phyloP scores from a whole-genome alignment of 35 echinoderm and acorn worm genomes.

The Ptychodera flava region DNA sequence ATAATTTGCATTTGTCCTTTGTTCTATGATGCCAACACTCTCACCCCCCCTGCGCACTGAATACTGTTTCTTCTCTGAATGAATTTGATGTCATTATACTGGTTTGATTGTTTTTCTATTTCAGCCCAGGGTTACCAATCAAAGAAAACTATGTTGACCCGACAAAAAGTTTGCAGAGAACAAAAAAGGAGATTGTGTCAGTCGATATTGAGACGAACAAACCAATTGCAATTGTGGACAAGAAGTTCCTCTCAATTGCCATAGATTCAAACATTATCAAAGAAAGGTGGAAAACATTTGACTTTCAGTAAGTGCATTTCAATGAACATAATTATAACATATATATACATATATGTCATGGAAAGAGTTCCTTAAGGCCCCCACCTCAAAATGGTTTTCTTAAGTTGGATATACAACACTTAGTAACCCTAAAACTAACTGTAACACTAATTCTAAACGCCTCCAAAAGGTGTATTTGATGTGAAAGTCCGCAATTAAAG shows the following conservation, averaged over 20 bases:
- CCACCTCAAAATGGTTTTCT: neutral
- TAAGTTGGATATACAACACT: neutral
- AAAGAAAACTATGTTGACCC: too few species aligned
- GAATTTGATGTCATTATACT: too few species aligned
- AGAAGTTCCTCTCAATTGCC: slow-evolving; percentile 2
- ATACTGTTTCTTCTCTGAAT: too few species aligned
- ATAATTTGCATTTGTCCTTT: too few species aligned
- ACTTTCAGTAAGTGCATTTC: neutral
- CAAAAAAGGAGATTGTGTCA: too few species aligned
- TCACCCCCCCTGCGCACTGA: too few species aligned
- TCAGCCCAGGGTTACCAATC: too few species aligned
- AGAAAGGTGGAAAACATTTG: neutral
- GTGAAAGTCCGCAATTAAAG: too few species aligned
- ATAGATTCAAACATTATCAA: neutral
- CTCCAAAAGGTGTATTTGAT: neutral
- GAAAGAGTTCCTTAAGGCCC: too few species aligned
- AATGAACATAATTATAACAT: neutral
- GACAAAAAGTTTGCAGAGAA: too few species aligned
- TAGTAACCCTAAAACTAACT: neutral
- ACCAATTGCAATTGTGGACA: neutral
- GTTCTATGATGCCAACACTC: too few species aligned
- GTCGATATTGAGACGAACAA: neutral
- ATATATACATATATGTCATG: neutral
- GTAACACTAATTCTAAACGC: neutral
- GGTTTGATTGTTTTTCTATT: too few species aligned